phyloP scores from a whole-genome alignment of 2,113 vertebrate species.

The Laterallus jamaicensis region DNA sequence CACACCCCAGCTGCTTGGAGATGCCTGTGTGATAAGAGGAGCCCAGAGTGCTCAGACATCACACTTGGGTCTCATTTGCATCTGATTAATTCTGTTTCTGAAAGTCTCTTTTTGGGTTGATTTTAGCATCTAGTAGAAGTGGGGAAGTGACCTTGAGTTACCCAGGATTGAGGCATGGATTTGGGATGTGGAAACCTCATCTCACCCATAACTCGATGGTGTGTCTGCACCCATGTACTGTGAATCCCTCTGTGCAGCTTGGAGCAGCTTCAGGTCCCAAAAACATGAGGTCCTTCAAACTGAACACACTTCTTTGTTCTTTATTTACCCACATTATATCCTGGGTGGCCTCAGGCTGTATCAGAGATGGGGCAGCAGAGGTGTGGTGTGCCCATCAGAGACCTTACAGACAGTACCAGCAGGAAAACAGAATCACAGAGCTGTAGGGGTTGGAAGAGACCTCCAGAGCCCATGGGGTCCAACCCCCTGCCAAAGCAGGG shows the following conservation, averaged over 20 bases:
- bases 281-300: neutral
- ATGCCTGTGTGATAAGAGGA: neutral
- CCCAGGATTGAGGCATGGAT: neutral
- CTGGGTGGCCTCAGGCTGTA: neutral
- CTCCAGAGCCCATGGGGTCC: no score
- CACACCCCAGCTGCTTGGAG: fast-evolving
- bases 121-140: neutral
- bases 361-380: neutral
- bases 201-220: fast-evolving
- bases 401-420: no score
- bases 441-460: no score
- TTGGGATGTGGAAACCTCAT: neutral
- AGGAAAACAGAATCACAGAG: no score
- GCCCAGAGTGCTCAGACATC: neutral
- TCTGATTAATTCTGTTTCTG: neutral
- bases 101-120: neutral
- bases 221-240: neutral
- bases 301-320: neutral
- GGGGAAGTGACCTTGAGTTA: neutral
- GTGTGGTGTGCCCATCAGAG: fast-evolving
- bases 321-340: neutral
- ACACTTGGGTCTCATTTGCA: neutral
- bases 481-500: no score
- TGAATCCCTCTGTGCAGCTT: neutral
- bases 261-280: neutral